These are phyloP conservation scores for Nebria brevicollis DNA, from an alignment of 2,888 invertebrate genomes.

Conservation along the genomic window DNA sequence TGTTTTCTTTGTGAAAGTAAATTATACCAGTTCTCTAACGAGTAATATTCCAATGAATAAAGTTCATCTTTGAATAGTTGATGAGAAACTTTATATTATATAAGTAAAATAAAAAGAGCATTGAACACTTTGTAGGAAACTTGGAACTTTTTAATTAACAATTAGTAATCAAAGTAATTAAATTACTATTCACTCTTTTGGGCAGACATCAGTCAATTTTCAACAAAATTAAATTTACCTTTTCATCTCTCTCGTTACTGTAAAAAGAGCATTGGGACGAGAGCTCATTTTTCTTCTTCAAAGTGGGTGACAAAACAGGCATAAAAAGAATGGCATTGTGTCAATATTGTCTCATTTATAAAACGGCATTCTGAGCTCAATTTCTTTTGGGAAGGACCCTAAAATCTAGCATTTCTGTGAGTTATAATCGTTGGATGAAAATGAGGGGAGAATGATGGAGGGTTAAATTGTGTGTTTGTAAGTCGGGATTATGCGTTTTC, in stretches of 20 bases:
- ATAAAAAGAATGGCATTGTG: background rate
- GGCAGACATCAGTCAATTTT: background rate
- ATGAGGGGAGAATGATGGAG: background rate
- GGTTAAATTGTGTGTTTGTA: slow-evolving; percentile 12
- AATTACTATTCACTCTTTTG: slow-evolving; percentile 1
- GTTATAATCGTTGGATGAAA: background rate
- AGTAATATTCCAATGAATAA: background rate
- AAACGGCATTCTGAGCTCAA: background rate
- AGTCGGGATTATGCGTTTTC: slow-evolving; percentile 23
- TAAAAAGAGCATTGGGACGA: background rate
- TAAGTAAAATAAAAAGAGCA: background rate
- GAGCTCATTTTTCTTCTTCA: background rate
- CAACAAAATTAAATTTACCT: background rate
- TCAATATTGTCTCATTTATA: background rate
- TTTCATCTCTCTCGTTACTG: background rate
- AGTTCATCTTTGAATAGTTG: background rate
- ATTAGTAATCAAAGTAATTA: background rate
- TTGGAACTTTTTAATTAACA: background rate
- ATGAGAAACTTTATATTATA: background rate
- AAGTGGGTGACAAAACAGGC: background rate
- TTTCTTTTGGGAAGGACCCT: background rate
- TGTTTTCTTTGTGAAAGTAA: background rate
- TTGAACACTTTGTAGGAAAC: background rate
- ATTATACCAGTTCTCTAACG: background rate
- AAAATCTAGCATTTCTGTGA: background rate